phyloP scores from a whole-genome alignment of 2,888 invertebrate species.

The Ectemnius cavifrons region DNA sequence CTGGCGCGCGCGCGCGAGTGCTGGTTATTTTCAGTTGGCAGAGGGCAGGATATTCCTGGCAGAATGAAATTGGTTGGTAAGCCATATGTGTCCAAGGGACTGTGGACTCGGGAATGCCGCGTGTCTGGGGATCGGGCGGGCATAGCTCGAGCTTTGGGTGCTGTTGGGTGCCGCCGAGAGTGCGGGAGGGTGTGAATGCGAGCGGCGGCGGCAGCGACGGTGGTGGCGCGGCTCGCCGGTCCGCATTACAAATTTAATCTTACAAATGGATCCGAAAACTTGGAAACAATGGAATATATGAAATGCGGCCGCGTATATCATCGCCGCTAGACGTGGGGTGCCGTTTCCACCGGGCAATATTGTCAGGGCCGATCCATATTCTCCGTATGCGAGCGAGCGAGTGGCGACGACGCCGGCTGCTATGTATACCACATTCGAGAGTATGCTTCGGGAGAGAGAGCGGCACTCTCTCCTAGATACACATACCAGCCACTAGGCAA shows the following conservation, averaged over 20 bases:
- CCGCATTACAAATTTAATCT: constrained; percentile 85
- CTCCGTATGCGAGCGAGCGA: constrained; percentile 48
- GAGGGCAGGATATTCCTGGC: constrained; percentile 16
- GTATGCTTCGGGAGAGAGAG: constrained; percentile 3
- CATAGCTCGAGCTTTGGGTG: no score
- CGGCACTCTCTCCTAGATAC: not conserved
- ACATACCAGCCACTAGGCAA: constrained; percentile 7
- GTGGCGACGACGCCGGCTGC: constrained; percentile 9
- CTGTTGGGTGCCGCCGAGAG: constrained; percentile 16
- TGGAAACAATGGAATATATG: constrained; percentile 78
- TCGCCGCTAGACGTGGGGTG: constrained; percentile 66
- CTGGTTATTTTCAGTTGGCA: no score
- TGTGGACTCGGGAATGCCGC: constrained; percentile 16
- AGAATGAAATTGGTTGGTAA: constrained; percentile 71
- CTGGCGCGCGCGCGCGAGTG: no score
- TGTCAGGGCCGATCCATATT: constrained; percentile 77
- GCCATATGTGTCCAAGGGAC: constrained; percentile 73
- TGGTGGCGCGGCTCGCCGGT: constrained; percentile 37
- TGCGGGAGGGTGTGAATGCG: constrained; percentile 44
- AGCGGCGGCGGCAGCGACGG: constrained; percentile 21
- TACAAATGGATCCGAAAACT: constrained; percentile 83
- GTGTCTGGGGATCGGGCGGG: constrained; percentile 44
- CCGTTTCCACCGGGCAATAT: constrained; percentile 73
- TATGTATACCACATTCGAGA: constrained; percentile 16
- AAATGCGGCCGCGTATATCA: constrained; percentile 77